phyloP scores from a whole-genome alignment of 2,113 vertebrate species.

The Scophthalmus maximus region DNA sequence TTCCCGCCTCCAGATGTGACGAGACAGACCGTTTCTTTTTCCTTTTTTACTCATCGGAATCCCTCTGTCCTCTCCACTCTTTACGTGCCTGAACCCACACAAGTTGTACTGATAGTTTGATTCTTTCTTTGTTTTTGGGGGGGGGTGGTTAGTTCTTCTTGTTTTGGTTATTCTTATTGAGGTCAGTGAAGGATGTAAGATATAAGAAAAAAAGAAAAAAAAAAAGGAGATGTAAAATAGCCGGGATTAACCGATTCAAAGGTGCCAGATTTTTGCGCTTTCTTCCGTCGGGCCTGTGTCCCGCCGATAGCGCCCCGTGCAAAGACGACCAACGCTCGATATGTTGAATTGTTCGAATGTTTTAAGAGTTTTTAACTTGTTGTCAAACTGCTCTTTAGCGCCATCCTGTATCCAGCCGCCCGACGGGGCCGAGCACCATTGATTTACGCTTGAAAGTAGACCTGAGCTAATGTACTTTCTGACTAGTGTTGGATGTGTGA shows the following conservation, averaged over 20 bases:
- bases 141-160: no score
- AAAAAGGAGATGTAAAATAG: constrained; percentile 74
- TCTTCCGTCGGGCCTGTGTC: constrained; percentile 54
- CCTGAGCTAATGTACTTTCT: constrained; percentile 71
- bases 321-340: constrained; percentile 70
- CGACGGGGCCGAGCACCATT: constrained; percentile 76
- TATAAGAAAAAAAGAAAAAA: no score
- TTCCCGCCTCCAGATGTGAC: constrained; percentile 47
- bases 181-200: constrained; percentile 80
- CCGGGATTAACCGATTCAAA: constrained; percentile 84
- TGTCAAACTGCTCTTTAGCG: constrained; percentile 75
- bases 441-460: constrained; percentile 79
- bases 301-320: constrained; percentile 60
- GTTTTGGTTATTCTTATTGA: constrained; percentile 61
- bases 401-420: constrained; percentile 76
- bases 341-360: constrained; percentile 74
- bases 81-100: constrained; percentile 79
- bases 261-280: constrained; percentile 84
- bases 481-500: constrained; percentile 69
- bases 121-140: constrained; percentile 47
- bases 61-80: constrained; percentile 57
- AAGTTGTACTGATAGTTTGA: constrained; percentile 73
- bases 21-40: no score
- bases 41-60: constrained; percentile 57
- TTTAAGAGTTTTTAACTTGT: constrained; percentile 76